phyloP scores from a whole-genome alignment of 2,888 invertebrate genomes.

The Mythimna impura region DNA sequence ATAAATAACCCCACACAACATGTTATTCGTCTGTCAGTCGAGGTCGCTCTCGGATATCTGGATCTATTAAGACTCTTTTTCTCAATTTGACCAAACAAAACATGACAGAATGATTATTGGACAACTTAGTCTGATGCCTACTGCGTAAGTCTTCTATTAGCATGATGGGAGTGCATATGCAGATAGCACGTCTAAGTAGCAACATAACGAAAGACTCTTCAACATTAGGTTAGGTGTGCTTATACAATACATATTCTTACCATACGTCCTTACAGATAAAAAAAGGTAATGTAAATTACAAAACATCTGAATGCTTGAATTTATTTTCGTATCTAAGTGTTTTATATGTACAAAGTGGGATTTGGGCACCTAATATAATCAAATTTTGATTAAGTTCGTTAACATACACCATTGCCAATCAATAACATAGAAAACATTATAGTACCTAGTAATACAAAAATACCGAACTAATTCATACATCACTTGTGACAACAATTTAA shows the following conservation, averaged over 20 bases:
- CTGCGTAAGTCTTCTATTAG: background rate
- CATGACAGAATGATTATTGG: background rate
- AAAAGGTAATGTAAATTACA: slow-evolving; percentile 50
- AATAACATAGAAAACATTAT: slow-evolving; percentile 49
- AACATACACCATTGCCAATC: slow-evolving; percentile 57
- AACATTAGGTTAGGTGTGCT: background rate
- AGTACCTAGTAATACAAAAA: slow-evolving; percentile 57
- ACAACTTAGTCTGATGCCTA: background rate
- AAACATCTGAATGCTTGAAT: slow-evolving; percentile 59
- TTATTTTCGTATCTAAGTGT: slow-evolving; percentile 57
- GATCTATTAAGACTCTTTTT: background rate
- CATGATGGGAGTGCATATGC: background rate
- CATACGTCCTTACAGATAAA: slow-evolving; percentile 16
- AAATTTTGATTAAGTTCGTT: slow-evolving; percentile 45
- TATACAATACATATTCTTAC: background rate
- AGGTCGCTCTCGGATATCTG: slow-evolving; percentile 19
- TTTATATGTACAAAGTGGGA: slow-evolving; percentile 51
- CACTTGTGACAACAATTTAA: slow-evolving; percentile 52
- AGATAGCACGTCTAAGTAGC: background rate
- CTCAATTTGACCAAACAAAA: slow-evolving; percentile 19
- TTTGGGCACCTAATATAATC: slow-evolving; percentile 39
- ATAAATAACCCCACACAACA: slow-evolving; percentile 13
- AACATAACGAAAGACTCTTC: background rate
- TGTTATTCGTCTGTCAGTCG: background rate
- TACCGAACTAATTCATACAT: slow-evolving; percentile 42